Evolutionary conservation across 2,888 invertebrate genomes (phyloP).

Genomic region (Drosophila mercatorum): DNA sequence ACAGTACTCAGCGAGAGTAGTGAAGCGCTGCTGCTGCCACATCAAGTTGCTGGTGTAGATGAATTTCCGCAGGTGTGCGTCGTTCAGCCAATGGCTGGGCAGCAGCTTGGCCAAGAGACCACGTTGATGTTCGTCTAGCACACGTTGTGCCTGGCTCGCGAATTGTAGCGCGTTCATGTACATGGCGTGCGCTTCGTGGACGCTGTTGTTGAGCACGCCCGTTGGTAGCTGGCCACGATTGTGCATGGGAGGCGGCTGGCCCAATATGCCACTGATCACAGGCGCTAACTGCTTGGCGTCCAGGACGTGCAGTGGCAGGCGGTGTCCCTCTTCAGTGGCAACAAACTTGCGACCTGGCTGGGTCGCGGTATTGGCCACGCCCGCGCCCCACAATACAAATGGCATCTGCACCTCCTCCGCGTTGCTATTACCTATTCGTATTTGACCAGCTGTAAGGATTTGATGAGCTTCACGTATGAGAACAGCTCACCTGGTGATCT

Average conservation of each 20-base stretch:
- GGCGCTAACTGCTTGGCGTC: slow-evolving; percentile 97
- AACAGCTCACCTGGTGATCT: slow-evolving; percentile 93
- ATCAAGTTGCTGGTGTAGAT: slow-evolving; percentile 21
- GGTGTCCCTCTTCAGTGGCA: slow-evolving; percentile 27
- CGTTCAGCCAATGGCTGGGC: slow-evolving; percentile 53
- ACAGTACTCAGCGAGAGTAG: slow-evolving; percentile 84
- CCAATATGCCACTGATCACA: slow-evolving; percentile 93
- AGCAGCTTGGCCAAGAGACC: slow-evolving; percentile 48
- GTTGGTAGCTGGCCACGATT: slow-evolving; percentile 84
- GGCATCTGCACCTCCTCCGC: slow-evolving; percentile 95
- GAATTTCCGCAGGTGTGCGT: slow-evolving; percentile 44
- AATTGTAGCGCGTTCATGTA: slow-evolving; percentile 92
- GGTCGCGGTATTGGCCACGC: slow-evolving; percentile 85
- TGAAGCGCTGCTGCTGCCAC: slow-evolving; percentile 28
- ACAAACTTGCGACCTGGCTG: slow-evolving; percentile 41
- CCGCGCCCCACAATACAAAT: slow-evolving; percentile 96
- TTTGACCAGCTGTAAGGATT: not conserved
- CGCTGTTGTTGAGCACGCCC: slow-evolving; percentile 65
- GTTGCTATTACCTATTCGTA: slow-evolving; percentile 61
- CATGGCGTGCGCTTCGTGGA: slow-evolving; percentile 87
- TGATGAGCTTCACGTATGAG: not conserved
- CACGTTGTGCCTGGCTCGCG: slow-evolving; percentile 86
- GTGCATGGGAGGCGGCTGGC: slow-evolving; percentile 94
- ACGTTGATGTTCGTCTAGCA: slow-evolving; percentile 60
- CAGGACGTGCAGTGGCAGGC: slow-evolving; percentile 87